These are phyloP conservation scores for Ctenopoma multispine DNA, from an alignment of 2,797 vertebrate genomes.

Conservation along the genomic window DNA sequence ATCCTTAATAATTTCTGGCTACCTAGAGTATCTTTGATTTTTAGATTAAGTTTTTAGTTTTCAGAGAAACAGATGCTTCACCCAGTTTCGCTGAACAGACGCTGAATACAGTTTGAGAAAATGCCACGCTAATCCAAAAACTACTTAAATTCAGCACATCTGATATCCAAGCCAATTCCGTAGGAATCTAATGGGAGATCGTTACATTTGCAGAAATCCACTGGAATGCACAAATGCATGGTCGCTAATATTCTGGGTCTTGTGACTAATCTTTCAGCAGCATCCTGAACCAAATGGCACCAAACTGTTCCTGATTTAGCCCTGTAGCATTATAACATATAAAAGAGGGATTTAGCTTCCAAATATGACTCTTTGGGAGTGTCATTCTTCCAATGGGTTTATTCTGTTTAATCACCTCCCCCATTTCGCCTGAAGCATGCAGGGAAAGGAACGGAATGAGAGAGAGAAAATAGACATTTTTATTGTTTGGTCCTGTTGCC, in stretches of 20 bases:
- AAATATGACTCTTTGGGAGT: constrained; percentile 39
- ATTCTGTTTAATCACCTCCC: constrained; percentile 54
- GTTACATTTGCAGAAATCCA: constrained; percentile 10
- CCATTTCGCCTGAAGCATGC: constrained; percentile 37
- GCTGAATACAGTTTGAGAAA: too few relatives aligned
- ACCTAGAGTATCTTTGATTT: too few relatives aligned
- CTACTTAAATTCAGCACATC: not conserved
- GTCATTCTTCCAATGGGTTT: constrained; percentile 43
- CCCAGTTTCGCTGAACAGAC: too few relatives aligned
- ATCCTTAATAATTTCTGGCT: not conserved
- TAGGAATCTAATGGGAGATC: not conserved
- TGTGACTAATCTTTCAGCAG: not conserved
- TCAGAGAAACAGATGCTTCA: too few relatives aligned
- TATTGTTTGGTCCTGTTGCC: constrained; percentile 71
- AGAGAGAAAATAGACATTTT: constrained; percentile 71
- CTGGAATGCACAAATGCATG: not conserved
- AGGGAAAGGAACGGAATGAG: constrained; percentile 49
- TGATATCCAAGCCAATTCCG: not conserved
- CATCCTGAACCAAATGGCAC: constrained; percentile 7
- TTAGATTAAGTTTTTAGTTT: too few relatives aligned
- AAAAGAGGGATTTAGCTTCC: constrained; percentile 27
- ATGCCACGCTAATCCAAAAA: not conserved
- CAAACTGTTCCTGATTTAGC: constrained; percentile 16
- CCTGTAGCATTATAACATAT: constrained; percentile 12
- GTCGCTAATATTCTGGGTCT: not conserved